phyloP scores from a whole-genome alignment of 2,888 invertebrate genomes.

The Tetanocera ferruginea region DNA sequence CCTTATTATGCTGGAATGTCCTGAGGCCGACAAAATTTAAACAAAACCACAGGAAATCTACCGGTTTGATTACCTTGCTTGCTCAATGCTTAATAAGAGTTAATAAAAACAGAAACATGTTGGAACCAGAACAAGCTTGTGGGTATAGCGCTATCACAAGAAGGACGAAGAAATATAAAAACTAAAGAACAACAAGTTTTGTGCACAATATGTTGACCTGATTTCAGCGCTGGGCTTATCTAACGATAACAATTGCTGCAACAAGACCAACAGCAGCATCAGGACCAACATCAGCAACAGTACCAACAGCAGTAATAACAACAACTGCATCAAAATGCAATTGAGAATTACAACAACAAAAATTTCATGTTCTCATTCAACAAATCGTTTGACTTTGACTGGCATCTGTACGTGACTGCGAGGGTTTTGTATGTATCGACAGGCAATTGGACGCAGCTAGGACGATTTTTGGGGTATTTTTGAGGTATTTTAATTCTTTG shows the following conservation, averaged over 20 bases:
- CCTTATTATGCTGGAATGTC: no score
- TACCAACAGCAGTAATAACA: background rate
- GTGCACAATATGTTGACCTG: slow-evolving; percentile 6
- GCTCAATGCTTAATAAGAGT: no score
- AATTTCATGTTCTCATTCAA: background rate
- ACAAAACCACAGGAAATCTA: no score
- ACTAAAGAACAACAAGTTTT: background rate
- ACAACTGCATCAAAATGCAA: no score
- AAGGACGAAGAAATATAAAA: background rate
- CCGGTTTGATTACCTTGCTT: no score
- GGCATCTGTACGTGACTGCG: no score
- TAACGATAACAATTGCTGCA: background rate
- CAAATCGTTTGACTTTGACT: slow-evolving; percentile 1
- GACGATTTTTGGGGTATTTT: background rate
- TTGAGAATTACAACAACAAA: no score
- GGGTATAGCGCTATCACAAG: background rate
- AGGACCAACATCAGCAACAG: background rate
- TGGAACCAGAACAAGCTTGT: background rate
- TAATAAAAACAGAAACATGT: no score
- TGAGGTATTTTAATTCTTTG: background rate
- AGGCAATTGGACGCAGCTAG: no score
- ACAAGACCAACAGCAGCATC: background rate
- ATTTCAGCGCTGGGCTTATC: background rate
- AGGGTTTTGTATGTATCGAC: no score
- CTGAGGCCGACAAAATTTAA: no score